Evolutionary conservation across 2,888 invertebrate genomes (phyloP).

Genomic region (Tachina fera): DNA sequence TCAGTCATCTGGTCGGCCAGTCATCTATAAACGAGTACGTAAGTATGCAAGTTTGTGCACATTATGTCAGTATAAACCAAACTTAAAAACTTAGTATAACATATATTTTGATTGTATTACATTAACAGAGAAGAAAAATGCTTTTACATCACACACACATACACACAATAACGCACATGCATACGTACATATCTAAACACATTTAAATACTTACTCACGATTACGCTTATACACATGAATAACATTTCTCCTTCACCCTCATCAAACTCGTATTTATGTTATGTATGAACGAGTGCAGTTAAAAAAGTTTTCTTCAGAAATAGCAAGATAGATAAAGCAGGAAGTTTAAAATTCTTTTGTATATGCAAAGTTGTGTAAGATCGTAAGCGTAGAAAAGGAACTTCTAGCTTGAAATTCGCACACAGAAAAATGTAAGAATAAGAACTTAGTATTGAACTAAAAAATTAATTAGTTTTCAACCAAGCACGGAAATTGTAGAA

Average conservation of each 20-base stretch:
- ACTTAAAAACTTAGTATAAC: conserved; percentile 51
- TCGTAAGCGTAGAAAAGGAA: too few species aligned
- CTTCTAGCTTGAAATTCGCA: too few species aligned
- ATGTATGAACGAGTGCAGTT: neutral
- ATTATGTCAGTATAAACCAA: conserved; percentile 4
- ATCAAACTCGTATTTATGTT: neutral
- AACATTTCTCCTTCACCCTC: conserved; percentile 1
- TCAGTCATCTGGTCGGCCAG: conserved; percentile 53
- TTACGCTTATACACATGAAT: conserved; percentile 36
- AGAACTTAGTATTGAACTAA: too few species aligned
- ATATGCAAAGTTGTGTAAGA: too few species aligned
- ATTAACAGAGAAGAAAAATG: conserved; percentile 30
- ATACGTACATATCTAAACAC: neutral
- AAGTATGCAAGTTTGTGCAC: neutral
- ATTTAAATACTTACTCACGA: conserved; percentile 39
- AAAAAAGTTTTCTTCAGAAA: neutral
- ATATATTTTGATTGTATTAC: conserved; percentile 60
- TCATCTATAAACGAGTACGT: conserved; percentile 13
- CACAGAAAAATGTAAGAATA: too few species aligned
- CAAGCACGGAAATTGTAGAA: too few species aligned
- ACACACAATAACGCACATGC: conserved; percentile 1
- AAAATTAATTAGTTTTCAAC: too few species aligned
- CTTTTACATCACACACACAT: conserved; percentile 6
- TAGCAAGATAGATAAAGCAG: neutral
- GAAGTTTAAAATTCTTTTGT: too few species aligned